Conservation (phyloP, 2,113 vertebrate species). For the Paramormyrops kingsleyae region DNA sequence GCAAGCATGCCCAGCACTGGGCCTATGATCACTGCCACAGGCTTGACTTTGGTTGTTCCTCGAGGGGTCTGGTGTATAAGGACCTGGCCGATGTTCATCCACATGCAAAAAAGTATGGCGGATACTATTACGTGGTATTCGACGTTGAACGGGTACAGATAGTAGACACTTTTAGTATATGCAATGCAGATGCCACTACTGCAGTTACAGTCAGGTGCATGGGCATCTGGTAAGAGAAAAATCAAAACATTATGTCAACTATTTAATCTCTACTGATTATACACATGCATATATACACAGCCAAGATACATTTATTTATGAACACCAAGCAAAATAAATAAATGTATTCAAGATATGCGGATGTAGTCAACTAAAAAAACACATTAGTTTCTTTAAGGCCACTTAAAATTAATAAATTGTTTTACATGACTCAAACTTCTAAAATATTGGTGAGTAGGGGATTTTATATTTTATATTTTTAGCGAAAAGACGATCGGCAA, state of each 20-base stretch:
- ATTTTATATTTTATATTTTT: no score
- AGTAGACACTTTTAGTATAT: conserved; percentile 80
- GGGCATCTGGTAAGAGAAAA: conserved; percentile 59
- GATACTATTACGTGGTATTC: conserved; percentile 97
- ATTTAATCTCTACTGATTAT: background rate
- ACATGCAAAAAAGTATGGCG: conserved; percentile 86
- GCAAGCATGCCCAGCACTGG: conserved; percentile 70
- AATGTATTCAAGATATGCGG: background rate
- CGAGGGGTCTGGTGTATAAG: conserved; percentile 62
- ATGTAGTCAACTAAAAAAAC: background rate
- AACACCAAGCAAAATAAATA: background rate
- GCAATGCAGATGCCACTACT: conserved; percentile 70
- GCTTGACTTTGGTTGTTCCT: conserved; percentile 53
- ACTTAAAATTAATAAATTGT: no score
- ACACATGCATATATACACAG: background rate
- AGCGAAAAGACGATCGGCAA: no score
- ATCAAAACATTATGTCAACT: background rate
- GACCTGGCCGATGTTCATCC: conserved; percentile 89
- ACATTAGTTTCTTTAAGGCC: background rate
- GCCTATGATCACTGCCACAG: conserved; percentile 62
- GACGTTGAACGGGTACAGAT: conserved; percentile 92
- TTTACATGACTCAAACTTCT: no score
- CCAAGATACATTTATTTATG: background rate
- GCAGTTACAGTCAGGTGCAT: conserved; percentile 78
- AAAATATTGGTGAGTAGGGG: no score